Evolutionary conservation across 2,113 vertebrate genomes (phyloP).

Genomic region (Scophthalmus maximus): DNA sequence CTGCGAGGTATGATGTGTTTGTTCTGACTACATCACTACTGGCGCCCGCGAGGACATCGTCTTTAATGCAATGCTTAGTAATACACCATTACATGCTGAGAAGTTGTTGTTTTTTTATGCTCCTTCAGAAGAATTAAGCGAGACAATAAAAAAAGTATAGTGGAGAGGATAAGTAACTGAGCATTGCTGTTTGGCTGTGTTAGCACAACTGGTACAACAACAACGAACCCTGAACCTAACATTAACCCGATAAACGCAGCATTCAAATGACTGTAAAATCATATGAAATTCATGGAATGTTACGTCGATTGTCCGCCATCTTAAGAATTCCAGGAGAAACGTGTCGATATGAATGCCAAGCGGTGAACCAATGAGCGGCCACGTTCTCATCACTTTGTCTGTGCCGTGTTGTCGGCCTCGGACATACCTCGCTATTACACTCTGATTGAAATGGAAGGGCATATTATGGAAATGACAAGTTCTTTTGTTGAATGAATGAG

Average conservation of each 20-base stretch:
- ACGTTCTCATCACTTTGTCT: too few species aligned
- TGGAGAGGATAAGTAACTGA: not conserved
- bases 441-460: conserved; percentile 27
- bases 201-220: conserved; percentile 7
- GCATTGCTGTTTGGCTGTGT: not conserved
- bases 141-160: not conserved
- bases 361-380: too few species aligned
- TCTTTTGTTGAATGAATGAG: conserved; percentile 22
- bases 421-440: too few species aligned
- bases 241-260: too few species aligned
- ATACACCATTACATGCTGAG: conserved; percentile 11
- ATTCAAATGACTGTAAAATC: too few species aligned
- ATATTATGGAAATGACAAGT: conserved; percentile 24
- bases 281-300: too few species aligned
- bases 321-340: too few species aligned
- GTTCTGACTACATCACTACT: conserved; percentile 47
- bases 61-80: conserved; percentile 28
- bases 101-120: not conserved
- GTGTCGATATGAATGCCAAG: too few species aligned
- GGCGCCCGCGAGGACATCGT: conserved; percentile 16
- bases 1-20: conserved; percentile 38
- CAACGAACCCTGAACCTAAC: too few species aligned
- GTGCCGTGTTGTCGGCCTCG: too few species aligned
- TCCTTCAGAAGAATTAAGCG: not conserved
- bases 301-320: too few species aligned